Evolutionary conservation across 2,113 vertebrate species (phyloP), one percentile per base, ranked within the genome.

Genomic region (Xenus cinereus): DNA sequence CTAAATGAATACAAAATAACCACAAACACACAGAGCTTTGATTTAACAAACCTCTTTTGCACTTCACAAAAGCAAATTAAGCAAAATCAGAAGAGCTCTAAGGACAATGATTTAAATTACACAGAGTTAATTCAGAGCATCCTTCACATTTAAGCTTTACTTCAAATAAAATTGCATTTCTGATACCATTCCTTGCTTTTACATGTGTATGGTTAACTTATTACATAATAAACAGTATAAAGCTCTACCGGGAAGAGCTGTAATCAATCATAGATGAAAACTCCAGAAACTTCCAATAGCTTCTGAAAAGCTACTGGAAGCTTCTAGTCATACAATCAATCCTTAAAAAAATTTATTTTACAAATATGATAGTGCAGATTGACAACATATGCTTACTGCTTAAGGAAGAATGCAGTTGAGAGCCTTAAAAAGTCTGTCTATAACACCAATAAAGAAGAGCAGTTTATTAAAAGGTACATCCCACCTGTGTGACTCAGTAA

Each of bases 11-110:
- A 60, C 32, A n/a, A 79, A 95, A 72, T 46, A 84, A 87, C 62
- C 71, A 75, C 12, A 45, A 72, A 87, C 41, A 63, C 2, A 16
- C 8, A 21, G 51, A 74, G 56, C 67, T 86, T 68, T 87, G 80
- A 89, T 75, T 74, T 72, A 77, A 83, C 63, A 72, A 91, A 48
- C 69, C 60, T 60, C 7, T 92, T 78, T 7, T 62, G 35, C 62
- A 66, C 60, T 87, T 87, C 66, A 87, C 64, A 84, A 93, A 90
- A 93, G 73, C 48, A 95, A 95, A 96, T 87, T 39, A 94, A 84
- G 80, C 26, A 56, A 87, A 94, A 89, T 56, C 62, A 69, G 62
- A 87, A 82, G 45, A 87, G 53, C 18, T 46, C 14, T 45, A 69
- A 91, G 89, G 73, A 96, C 84, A 93, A 43, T 60, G 45, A 84